phyloP scores from a whole-genome alignment of 2,888 invertebrate species.

The Pseudococcus jackbeardsleyi region DNA sequence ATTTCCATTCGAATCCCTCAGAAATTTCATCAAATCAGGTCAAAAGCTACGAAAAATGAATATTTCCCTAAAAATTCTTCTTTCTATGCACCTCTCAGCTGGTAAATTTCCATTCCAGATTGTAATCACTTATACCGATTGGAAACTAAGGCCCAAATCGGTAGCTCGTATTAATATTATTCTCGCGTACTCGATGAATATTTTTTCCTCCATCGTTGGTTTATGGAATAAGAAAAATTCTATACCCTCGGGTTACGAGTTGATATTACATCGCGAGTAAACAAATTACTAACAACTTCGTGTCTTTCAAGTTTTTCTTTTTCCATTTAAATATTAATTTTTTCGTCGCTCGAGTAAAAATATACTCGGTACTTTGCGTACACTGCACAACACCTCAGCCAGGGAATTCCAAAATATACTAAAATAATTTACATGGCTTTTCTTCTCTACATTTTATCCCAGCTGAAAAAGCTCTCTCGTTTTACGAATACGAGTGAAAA shows the following conservation, averaged over 20 bases:
- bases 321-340: constrained; percentile 38
- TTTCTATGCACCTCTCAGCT: too few species aligned
- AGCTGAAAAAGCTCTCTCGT: too few species aligned
- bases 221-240: not conserved
- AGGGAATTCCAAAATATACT: not conserved
- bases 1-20: too few species aligned
- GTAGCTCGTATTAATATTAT: not conserved
- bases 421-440: not conserved
- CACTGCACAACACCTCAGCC: not conserved
- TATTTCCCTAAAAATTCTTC: too few species aligned
- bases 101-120: not conserved
- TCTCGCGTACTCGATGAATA: not conserved
- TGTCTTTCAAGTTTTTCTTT: constrained; percentile 23
- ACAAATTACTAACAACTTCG: constrained; percentile 34
- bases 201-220: not conserved
- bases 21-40: too few species aligned
- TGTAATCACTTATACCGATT: not conserved
- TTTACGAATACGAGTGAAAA: not conserved
- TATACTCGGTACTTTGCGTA: not conserved
- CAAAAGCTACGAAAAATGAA: too few species aligned
- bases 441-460: not conserved
- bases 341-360: not conserved
- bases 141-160: not conserved
- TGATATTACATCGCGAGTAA: constrained; percentile 23
- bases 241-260: constrained; percentile 6